Percentiles rank a stretch among this genome's conserved stretches.
phyloP scores from a whole-genome alignment of 2,888 invertebrate genomes.

The Coleophora flavipennella region DNA sequence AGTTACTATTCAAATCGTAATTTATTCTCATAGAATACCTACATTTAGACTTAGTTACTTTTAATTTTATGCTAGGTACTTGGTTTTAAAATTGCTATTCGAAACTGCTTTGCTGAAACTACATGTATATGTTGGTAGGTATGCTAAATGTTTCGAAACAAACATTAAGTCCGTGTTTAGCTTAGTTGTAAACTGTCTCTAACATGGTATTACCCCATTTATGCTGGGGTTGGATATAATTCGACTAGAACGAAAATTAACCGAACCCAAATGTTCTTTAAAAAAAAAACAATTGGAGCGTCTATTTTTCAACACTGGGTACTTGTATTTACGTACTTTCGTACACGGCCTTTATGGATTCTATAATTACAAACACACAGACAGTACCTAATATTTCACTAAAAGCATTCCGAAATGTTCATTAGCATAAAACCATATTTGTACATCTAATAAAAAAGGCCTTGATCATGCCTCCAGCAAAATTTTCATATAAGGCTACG shows the following conservation, averaged over 20 bases:
- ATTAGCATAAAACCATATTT: slow-evolving; percentile 39
- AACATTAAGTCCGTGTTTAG: slow-evolving; percentile 22
- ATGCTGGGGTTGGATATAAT: slow-evolving; percentile 25
- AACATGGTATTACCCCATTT: slow-evolving; percentile 26
- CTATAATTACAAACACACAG: slow-evolving; percentile 11
- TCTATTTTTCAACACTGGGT: too few species aligned
- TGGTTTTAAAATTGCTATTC: too few species aligned
- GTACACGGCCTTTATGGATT: too few species aligned
- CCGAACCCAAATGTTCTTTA: slow-evolving; percentile 13
- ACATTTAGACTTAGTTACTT: too few species aligned
- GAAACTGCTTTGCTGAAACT: too few species aligned
- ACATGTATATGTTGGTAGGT: too few species aligned
- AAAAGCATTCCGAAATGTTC: slow-evolving; percentile 33
- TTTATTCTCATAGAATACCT: too few species aligned
- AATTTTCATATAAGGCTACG: slow-evolving; percentile 1
- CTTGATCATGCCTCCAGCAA: slow-evolving; percentile 29
- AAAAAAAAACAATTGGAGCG: too few species aligned
- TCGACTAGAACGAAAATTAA: slow-evolving; percentile 18
- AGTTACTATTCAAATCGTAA: too few species aligned
- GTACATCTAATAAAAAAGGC: slow-evolving; percentile 28
- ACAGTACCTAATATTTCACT: slow-evolving; percentile 26
- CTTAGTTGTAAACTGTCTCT: slow-evolving; percentile 28
- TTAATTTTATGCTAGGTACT: too few species aligned
- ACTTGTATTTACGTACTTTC: too few species aligned
- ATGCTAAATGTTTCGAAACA: too few species aligned